A percentile compares a stretch with the other conserved stretches of the same genome.
Evolutionary conservation across 2,888 invertebrate genomes (phyloP).

Genomic region (Ectemnius continuus): DNA sequence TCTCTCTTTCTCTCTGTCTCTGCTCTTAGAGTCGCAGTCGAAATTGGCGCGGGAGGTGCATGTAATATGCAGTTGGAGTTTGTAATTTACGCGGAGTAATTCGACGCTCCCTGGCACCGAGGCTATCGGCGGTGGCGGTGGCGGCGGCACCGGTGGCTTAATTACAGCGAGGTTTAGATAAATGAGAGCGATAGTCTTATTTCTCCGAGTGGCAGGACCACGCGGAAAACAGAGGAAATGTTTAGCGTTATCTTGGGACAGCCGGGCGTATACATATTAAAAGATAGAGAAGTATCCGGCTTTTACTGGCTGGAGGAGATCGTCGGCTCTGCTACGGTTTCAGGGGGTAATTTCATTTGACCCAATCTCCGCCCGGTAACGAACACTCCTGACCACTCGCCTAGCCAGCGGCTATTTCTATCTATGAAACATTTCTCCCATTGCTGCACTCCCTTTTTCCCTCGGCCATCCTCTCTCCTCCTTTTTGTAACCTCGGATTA

Average conservation of each 20-base stretch:
- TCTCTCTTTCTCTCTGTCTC: too few species aligned
- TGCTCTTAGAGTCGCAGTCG: too few species aligned
- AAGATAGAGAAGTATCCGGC: slow-evolving; percentile 24
- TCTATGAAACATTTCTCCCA: slow-evolving; percentile 53
- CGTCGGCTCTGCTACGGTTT: slow-evolving; percentile 37
- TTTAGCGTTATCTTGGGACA: slow-evolving; percentile 19
- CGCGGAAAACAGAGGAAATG: slow-evolving; percentile 9
- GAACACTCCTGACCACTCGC: slow-evolving; percentile 22
- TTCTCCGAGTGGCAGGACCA: too few species aligned
- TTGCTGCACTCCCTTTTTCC: slow-evolving; percentile 22
- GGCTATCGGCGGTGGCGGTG: too few species aligned
- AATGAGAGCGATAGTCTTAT: too few species aligned
- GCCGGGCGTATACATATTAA: slow-evolving; percentile 29
- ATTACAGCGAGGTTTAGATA: too few species aligned
- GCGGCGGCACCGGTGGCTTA: too few species aligned
- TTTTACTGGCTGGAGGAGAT: slow-evolving; percentile 41
- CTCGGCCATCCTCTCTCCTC: neutral
- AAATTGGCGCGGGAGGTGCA: too few species aligned
- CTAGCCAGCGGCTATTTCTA: slow-evolving; percentile 47
- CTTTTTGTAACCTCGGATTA: slow-evolving; percentile 26
- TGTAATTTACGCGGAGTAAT: too few species aligned
- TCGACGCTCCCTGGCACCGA: too few species aligned
- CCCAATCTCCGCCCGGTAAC: slow-evolving; percentile 46
- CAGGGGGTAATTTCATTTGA: slow-evolving; percentile 62
- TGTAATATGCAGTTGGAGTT: too few species aligned